Percentiles rank a stretch among this genome's conserved stretches.
Evolutionary conservation across 2,888 invertebrate species (phyloP).

Genomic region (Cyclophora albipunctata): DNA sequence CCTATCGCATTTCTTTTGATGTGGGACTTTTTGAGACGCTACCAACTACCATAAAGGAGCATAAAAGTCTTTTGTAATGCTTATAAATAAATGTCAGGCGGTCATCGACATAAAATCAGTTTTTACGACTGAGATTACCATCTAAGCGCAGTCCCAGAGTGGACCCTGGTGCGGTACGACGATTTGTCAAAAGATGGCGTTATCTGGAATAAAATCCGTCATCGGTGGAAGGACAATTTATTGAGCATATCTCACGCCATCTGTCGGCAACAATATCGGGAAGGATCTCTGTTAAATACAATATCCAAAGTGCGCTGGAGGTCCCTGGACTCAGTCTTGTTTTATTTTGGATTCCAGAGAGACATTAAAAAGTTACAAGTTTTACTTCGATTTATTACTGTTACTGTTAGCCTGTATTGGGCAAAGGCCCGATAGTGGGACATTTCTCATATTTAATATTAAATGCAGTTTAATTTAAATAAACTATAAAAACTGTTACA

Average conservation of each 20-base stretch:
- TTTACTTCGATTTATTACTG: background rate
- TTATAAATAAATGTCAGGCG: conserved; percentile 18
- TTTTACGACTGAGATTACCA: conserved; percentile 29
- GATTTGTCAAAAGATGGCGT: conserved; percentile 70
- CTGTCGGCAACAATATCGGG: conserved; percentile 40
- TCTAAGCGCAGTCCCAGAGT: conserved; percentile 51
- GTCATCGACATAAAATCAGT: conserved; percentile 17
- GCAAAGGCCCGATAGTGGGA: background rate
- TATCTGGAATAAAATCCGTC: conserved; percentile 65
- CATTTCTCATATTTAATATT: background rate
- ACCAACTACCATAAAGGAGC: background rate
- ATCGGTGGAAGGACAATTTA: conserved; percentile 57
- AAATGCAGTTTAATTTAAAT: background rate
- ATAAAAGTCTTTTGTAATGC: conserved; percentile 7
- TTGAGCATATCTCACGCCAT: conserved; percentile 60
- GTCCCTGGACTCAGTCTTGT: conserved; percentile 3
- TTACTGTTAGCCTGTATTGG: background rate
- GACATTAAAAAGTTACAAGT: background rate
- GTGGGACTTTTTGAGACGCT: too few relatives aligned
- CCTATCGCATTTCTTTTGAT: too few relatives aligned
- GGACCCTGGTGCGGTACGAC: conserved; percentile 56
- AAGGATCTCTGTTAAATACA: conserved; percentile 16
- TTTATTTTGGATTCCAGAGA: background rate
- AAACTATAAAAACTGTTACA: background rate
- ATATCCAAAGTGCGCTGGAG: conserved; percentile 14